Base-by-base conservation (phyloP, 2,113 vertebrate species). In the Otus sunia region DNA sequence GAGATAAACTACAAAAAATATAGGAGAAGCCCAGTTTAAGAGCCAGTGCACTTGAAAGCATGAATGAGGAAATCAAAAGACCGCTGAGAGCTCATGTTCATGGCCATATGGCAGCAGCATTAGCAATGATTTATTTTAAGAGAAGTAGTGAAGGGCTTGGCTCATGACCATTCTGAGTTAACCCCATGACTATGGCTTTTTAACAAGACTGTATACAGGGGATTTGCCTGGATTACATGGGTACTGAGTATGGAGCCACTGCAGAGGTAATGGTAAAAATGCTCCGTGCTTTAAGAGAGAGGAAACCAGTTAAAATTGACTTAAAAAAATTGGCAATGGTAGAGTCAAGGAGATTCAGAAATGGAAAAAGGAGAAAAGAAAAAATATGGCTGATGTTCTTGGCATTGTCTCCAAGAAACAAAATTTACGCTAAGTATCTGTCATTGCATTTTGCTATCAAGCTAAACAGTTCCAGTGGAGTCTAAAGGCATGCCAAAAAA, bases 101-200 rank as follows among this genome's bases (percentile, higher is more conserved):
- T 36, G 64, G 47, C 90, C 90, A 95, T 74, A 94, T 81, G 88
- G 96, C 90, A 96, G 88, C 67, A 95, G 68, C 73, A 84, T 75
- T 92, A 96, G 73, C 79, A 91, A 86, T 1, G 0, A 92, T 88
- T 95, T 97, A 88, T 93, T 96, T 95, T 67, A 80, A 83, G 82
- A 80, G 50, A 77, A 81, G 86, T 3, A 1, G 89, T 60, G 66
- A 79, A 86, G 34, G 41, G 68, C 32, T 95, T 90, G 92, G 88
- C 88, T 93, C 10, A 0, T 29, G 60, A 87, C 67, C 67, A 83
- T 69, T 90, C 67, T 6, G 15, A 90, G 36, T 43, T 92, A 92
- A 80, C 37, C 15, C 53, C 43, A 3, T 4, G 41, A 27, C 66
- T 55, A 36, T 45, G 59, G 79, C 23, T 93, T 80, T 85, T 92